Base-by-base conservation (phyloP, 2,888 invertebrate species). In the Netelia fuscicornis region DNA sequence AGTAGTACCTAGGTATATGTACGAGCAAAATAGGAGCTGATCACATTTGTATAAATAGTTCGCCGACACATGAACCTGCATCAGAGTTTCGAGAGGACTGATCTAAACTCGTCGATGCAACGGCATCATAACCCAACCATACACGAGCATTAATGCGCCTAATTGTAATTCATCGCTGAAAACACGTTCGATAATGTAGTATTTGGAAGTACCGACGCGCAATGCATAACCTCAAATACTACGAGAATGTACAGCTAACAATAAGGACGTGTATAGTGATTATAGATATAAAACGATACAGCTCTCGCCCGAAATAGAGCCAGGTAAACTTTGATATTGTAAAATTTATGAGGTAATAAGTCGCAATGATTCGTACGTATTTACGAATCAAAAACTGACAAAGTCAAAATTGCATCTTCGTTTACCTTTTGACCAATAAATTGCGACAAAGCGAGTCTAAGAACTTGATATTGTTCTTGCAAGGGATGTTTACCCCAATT, bases 121-220 rank as follows among this genome's bases (percentile, higher is more conserved):
- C 77, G 30, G 48, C 58, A 11, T 56, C 37, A 58, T 13, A 30
- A 54, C 42, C 42, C 44, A 54, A 23, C 52, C 44, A 52, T 52
- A 48, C 48, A 71, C 62, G 52, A 48, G 72, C 71, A 68, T 68
- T 78, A 72, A 54, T 68, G 68, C 44, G 60, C 62, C 83, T 78
- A 74, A 83, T 83, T 72, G 64, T 78, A 62, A 60, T 83, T 83
- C 72, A 83, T 83, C 54, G 83, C 44, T 65, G 78, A 25, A 70
- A 77, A 48, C 83, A 83, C 71, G 65, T 83, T 83, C 78, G 72
- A 72, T 78, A 83, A 78, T 72, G 72, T 54, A 25, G 54, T 71
- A 78, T 67, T 74, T 67, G 67, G 17, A 62, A 62, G 74, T 67
- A 64, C 44, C 56, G 62, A 52, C 30, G 44, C 75, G 70, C 54